phyloP scores from a whole-genome alignment of 2,797 vertebrate species.

The Oreortyx pictus region DNA sequence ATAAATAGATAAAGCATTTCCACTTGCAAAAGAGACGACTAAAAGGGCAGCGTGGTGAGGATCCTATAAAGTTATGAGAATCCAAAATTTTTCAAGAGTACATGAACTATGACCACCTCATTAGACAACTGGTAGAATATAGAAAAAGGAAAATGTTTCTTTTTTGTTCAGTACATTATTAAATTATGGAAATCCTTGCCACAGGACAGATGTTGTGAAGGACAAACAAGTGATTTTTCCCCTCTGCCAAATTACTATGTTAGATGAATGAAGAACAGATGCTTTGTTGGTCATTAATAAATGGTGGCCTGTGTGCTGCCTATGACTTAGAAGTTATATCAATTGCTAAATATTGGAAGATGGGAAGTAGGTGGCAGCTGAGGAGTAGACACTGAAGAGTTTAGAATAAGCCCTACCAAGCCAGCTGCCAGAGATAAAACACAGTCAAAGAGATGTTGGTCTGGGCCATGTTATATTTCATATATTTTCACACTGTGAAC shows the following conservation, averaged over 20 bases:
- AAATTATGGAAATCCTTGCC: neutral
- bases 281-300: neutral
- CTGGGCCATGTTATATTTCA: neutral
- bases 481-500: too few species aligned
- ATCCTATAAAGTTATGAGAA: neutral
- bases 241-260: neutral
- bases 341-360: neutral
- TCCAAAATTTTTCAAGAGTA: neutral
- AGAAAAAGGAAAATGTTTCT: neutral
- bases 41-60: neutral
- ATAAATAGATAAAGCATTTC: neutral
- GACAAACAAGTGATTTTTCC: neutral
- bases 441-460: neutral
- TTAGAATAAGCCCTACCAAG: neutral
- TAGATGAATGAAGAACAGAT: neutral
- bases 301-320: neutral
- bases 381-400: neutral
- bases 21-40: neutral
- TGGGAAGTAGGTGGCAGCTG: neutral
- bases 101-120: neutral
- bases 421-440: neutral
- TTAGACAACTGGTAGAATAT: neutral
- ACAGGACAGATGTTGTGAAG: neutral
- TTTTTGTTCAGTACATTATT: neutral
- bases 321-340: neutral